Conservation (phyloP, 2,113 vertebrate species). For the Corynorhinus townsendii region DNA sequence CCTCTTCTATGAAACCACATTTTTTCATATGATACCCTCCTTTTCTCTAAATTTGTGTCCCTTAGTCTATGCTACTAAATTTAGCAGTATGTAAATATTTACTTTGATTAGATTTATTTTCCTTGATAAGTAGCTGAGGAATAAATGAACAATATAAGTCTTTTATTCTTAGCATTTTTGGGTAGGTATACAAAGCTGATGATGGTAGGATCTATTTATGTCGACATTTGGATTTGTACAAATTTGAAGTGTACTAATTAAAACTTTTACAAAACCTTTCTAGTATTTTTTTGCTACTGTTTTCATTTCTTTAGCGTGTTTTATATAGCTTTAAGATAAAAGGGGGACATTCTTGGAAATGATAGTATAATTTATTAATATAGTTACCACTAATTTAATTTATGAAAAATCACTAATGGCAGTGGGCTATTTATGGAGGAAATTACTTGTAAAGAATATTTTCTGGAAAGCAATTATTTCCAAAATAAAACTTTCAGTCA, state of each 20-base stretch:
- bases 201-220: not conserved
- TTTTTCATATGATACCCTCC: not conserved
- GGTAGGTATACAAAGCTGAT: not conserved
- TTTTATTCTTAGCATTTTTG: not conserved
- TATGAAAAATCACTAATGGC: not conserved
- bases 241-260: not conserved
- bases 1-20: not conserved
- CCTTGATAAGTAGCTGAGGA: not conserved
- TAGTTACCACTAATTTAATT: not conserved
- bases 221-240: not conserved
- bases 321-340: conserved; percentile 30
- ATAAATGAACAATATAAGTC: not conserved
- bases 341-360: not conserved
- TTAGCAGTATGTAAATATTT: not conserved
- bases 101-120: conserved; percentile 20
- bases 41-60: not conserved
- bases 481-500: not conserved
- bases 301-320: not conserved
- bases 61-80: not conserved
- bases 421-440: not conserved
- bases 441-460: not conserved
- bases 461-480: not conserved
- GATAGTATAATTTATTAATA: not conserved
- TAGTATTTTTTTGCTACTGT: not conserved
- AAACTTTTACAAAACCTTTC: not conserved